Evolutionary conservation across 2,113 vertebrate genomes (phyloP), one percentile per base, ranked within the genome.

Genomic region (Leuciscus idus): DNA sequence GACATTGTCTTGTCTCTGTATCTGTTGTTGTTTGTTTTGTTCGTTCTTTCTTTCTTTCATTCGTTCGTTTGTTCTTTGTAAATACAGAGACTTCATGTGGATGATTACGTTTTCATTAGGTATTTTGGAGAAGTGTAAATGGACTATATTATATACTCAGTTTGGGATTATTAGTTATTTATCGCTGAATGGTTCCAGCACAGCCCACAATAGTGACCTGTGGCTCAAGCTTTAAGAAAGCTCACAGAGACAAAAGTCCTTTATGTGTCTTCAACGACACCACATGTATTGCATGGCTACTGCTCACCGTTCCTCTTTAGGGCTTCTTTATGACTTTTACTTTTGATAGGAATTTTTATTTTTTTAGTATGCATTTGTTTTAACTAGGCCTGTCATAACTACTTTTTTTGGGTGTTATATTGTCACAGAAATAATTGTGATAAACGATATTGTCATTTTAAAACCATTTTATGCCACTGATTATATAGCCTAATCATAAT

Each of bases 51-150:
- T 12, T 48, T 48, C 6, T 2, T 50, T 11, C 9, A 2, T 8
- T 48, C 26, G 26, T 26, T 26, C 46, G 10, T 2, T 50, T 3
- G 12, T 13, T 52, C 50, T 52, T 52, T 43, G 4, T 79, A 48
- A 73, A 73, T 46, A 2, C 12, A 15, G 30, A 28, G 48, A 33
- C 48, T 75, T 48, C 48, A 59, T 50, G 8, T 55, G 23, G 70
- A 70, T 84, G 43, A 64, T 66, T 85, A 57, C 5, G 19, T 86
- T 64, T 83, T 74, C 23, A 62, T 85, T 61, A 70, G 61, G n/a
- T 59, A 26, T 50, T 66, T 30, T 66, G 13, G 55, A 70, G 23
- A 21, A 9, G 48, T 8, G 30, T 8, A 19, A 62, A 12, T 26
- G 46, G 43, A 30, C 75, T 62, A 6, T 30, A 39, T 17, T 28